Base-by-base conservation (phyloP, 2,797 vertebrate genomes). In the Micrastur ruficollis region DNA sequence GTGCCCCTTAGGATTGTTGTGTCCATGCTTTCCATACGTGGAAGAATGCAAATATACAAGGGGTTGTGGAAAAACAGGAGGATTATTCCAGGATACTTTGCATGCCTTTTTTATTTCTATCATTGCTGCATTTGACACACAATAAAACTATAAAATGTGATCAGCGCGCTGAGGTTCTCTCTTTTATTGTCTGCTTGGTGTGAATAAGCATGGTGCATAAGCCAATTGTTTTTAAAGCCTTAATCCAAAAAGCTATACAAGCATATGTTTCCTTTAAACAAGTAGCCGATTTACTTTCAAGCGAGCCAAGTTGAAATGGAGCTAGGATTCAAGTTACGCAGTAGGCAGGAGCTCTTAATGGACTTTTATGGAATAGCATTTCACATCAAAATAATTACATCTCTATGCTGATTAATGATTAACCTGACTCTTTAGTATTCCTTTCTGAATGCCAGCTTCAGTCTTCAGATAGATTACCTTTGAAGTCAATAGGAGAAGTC, bases 401-500 rank as follows among this genome's bases (percentile, higher is more conserved):
- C 79, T 82, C 15, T 65, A 0, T 65, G 67, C 79, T 92, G 88
- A 67, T 92, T 94, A 87, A 92, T 68, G 92, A 89, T 93, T 87
- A 89, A 74, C 36, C 21, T 22, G 61, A 21, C 14, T 78, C 70
- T 93, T 93, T 82, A 86, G 74, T 90, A 53, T 75, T 89, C 86
- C 46, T 75, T 84, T 85, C 93, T 78, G 94, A 92, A 92, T 61
- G 65, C 56, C 86, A 95, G 52, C 86, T 75, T 89, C 93, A 89
- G 79, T 36, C 55, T 63, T 83, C 67, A 52, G 71, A 85, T 22
- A 87, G 89, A 71, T 81, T 93, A 20, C 34, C 84, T 87, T 56
- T 87, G 86, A 83, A 97, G 92, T 94, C 92, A 83, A 81, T 91
- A 82, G 91, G 55, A 88, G 81, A 92, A 94, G 84, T 38, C 93